Base-by-base conservation (phyloP, 2,888 invertebrate species). In the Fragum sueziense region DNA sequence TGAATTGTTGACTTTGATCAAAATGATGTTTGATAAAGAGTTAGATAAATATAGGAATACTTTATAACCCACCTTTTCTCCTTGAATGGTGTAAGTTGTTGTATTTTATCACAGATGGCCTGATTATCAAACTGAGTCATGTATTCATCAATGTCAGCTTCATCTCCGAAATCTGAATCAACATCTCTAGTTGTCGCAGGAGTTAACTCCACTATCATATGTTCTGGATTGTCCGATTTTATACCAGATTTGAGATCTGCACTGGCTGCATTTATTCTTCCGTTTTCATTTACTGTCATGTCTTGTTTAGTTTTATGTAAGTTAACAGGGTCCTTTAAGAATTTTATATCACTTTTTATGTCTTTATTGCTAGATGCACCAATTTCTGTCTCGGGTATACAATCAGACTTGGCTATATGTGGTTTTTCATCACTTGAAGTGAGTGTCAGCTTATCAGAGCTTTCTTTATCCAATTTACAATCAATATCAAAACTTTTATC, bases 121-220 rank as follows among this genome's bases (percentile, higher is more conserved):
- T 85, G 67, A 67, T 77, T 78, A n/a, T 79, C 80, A 52, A 65
- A n/a, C 72, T 85, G 87, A 7, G 84, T 70, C 14, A 34, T 74
- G 70, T 84, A 84, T 52, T 86, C 87, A 57, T 81, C 85, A 57
- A 85, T 87, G 11, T 85, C 82, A 47, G 75, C 73, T 25, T 69
- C 79, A 31, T 37, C 67, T 41, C n/a, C 22, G n/a, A 33, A n/a
- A 11, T 65, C 61, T 2, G 33, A 14, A 20, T 17, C 7, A 20
- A 7, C n/a, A 33, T n/a, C n/a, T 2, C 6, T 17, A 14, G 31
- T 61, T 7, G 22, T 22, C 6, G 22, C 31, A 29, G 81, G 84
- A 61, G 74, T 75, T 27, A 70, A 25, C 59, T 77, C 76, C n/a
- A 81, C 70, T 34, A 74, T 74, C 54, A 82, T 77, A 54, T 67